These are phyloP conservation scores for Anguilla pacifica DNA, from an alignment of 2,797 vertebrate genomes.

Conservation along the genomic window DNA sequence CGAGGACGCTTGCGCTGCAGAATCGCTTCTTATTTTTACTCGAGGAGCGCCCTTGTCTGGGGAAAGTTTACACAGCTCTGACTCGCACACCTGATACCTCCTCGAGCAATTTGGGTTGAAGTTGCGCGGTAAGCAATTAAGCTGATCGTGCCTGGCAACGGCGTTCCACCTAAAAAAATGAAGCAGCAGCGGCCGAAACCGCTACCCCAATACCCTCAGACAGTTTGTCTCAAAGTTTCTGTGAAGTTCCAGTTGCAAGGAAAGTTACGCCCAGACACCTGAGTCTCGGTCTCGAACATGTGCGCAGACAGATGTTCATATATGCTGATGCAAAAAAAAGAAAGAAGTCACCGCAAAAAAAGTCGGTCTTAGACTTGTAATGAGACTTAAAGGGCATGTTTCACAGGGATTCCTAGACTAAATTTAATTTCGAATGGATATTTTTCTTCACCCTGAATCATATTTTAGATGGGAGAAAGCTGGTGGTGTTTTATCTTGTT, in stretches of 20 bases:
- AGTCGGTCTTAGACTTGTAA: no score
- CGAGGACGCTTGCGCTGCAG: neutral
- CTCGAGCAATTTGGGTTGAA: neutral
- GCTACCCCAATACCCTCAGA: neutral
- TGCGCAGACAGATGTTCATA: neutral
- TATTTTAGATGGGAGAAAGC: no score
- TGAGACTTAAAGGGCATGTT: no score
- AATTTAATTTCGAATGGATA: no score
- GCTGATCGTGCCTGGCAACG: neutral
- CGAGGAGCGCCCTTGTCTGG: neutral
- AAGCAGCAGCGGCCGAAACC: neutral
- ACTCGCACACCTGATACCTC: neutral
- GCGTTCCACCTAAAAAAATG: neutral
- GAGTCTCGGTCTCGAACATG: neutral
- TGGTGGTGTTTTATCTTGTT: no score
- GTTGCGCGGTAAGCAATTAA: neutral
- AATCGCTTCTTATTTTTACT: neutral
- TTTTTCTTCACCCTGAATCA: no score
- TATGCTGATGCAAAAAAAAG: neutral
- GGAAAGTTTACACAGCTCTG: neutral
- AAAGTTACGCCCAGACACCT: neutral
- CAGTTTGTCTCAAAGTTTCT: neutral
- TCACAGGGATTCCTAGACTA: no score
- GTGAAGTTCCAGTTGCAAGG: neutral
- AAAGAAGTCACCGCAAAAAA: no score